These are phyloP conservation scores for Bungarus multicinctus DNA, from an alignment of 2,113 vertebrate species.

Conservation along the genomic window DNA sequence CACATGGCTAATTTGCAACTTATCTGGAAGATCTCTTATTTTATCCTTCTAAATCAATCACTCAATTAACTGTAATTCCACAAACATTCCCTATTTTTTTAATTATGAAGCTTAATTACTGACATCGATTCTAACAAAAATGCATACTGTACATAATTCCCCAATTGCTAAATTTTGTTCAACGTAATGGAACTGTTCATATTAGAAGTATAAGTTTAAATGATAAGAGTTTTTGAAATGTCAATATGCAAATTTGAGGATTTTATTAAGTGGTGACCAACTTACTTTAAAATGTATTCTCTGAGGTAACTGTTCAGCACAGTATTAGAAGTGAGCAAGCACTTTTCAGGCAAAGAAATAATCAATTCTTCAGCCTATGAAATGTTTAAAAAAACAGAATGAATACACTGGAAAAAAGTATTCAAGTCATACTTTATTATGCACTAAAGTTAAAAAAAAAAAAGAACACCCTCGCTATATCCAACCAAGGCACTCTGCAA, in stretches of 20 bases:
- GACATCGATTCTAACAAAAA: not conserved
- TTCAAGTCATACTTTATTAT: not conserved
- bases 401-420: not conserved
- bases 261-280: constrained; percentile 3
- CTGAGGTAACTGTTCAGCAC: constrained; percentile 85
- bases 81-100: not conserved
- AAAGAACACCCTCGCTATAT: not conserved
- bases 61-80: not conserved
- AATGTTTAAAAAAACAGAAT: constrained; percentile 5
- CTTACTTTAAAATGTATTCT: constrained; percentile 80
- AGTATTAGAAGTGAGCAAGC: constrained; percentile 84
- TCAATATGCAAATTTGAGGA: not conserved
- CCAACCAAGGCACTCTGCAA: not conserved
- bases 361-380: constrained; percentile 79
- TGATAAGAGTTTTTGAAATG: accelerated
- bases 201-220: not conserved
- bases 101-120: not conserved
- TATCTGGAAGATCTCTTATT: not conserved
- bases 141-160: not conserved
- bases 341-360: constrained; percentile 86
- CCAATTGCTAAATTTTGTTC: not conserved
- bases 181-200: not conserved
- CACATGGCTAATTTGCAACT: not conserved
- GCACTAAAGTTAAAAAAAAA: not conserved
- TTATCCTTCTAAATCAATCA: not conserved